Evolutionary conservation across 2,888 invertebrate genomes (phyloP).

Genomic region (Oligia latruncula): DNA sequence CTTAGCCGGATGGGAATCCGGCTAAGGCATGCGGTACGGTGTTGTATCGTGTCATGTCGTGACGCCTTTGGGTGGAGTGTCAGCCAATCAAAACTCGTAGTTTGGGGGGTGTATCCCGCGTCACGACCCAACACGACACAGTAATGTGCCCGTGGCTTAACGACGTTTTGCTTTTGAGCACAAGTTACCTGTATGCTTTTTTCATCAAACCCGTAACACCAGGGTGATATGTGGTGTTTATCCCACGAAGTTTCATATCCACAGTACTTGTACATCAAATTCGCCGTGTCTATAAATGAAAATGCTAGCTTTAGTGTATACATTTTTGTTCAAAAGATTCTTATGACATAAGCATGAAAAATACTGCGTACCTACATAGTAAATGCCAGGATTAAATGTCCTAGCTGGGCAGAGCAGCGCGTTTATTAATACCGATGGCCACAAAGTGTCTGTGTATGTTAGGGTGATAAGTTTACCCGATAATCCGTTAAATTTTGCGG

Average conservation of each 20-base stretch:
- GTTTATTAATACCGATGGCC: neutral
- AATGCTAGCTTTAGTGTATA: conserved; percentile 6
- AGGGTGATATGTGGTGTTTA: conserved; percentile 91
- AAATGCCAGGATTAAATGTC: conserved; percentile 11
- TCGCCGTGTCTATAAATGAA: conserved; percentile 87
- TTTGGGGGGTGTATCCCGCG: too few relatives aligned
- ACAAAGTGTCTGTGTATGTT: neutral
- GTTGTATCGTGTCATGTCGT: neutral
- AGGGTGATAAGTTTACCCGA: neutral
- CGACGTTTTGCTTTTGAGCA: neutral
- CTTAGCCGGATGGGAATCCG: neutral
- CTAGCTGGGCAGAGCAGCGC: conserved; percentile 5
- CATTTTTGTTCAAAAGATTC: neutral
- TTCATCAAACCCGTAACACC: conserved; percentile 94
- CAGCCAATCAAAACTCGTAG: neutral
- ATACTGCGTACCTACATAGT: conserved; percentile 6
- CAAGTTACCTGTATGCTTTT: conserved; percentile 87
- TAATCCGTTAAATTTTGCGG: neutral
- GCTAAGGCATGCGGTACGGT: neutral
- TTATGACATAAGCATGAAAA: conserved; percentile 33
- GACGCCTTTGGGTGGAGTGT: neutral
- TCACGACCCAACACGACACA: neutral
- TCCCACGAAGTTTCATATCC: conserved; percentile 96
- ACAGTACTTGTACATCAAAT: conserved; percentile 93
- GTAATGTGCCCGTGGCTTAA: neutral